phyloP scores from a whole-genome alignment of 1,140 invertebrate species.

The Cyrtorhinus lividipennis region DNA sequence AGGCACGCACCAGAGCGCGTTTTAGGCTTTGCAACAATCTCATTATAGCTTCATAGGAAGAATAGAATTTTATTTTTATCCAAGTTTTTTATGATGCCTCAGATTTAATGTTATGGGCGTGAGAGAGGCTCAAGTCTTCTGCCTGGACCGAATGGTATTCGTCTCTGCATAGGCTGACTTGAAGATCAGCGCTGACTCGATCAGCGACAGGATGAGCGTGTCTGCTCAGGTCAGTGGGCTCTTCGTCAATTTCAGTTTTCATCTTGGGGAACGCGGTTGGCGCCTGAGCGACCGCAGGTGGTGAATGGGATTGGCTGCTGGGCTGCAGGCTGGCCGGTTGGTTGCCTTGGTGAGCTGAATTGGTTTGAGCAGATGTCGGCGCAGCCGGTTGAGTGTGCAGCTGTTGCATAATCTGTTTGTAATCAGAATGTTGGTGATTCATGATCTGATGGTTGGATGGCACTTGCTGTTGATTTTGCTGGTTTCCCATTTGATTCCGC shows the following conservation, averaged over 20 bases:
- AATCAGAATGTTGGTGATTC: slow-evolving; percentile 7
- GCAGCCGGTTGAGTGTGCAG: background rate
- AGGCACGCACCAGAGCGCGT: too few species aligned
- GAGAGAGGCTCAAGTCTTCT: slow-evolving; percentile 19
- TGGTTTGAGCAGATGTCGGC: background rate
- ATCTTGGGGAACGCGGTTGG: background rate
- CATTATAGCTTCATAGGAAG: too few species aligned
- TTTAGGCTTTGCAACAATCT: too few species aligned
- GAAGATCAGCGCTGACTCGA: slow-evolving; percentile 18
- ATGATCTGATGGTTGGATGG: background rate
- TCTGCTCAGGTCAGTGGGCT: slow-evolving; percentile 20
- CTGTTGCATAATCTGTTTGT: slow-evolving; percentile 3
- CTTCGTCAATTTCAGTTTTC: slow-evolving; percentile 17
- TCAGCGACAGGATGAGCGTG: slow-evolving; percentile 15
- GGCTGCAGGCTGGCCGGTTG: background rate
- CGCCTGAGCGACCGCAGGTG: background rate
- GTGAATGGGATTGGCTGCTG: background rate
- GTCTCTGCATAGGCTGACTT: slow-evolving; percentile 15
- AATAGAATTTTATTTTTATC: too few species aligned
- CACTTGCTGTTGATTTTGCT: slow-evolving; percentile 14
- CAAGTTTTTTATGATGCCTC: slow-evolving; percentile 14
- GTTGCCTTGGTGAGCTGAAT: background rate
- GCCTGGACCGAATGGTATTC: slow-evolving; percentile 15
- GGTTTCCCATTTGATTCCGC: slow-evolving; percentile 54
- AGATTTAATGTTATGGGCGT: slow-evolving; percentile 19